phyloP scores from a whole-genome alignment of 92 coral and sea anemone genomes.

The Epizoanthus illoricatus region DNA sequence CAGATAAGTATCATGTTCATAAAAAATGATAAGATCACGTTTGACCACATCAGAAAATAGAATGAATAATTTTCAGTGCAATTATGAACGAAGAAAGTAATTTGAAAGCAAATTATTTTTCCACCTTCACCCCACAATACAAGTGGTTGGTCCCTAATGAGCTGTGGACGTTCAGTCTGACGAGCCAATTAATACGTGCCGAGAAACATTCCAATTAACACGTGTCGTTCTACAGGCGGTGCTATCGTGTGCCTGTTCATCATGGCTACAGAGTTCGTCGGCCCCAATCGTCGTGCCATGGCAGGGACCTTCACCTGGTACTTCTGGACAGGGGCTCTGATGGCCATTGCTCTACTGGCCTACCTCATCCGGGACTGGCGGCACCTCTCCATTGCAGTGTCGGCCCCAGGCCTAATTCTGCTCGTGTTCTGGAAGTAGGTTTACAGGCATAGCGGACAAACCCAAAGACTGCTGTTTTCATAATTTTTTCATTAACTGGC shows the following conservation, averaged over 20 bases:
- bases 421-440: conserved; percentile 89
- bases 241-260: conserved; percentile 86
- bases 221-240: conserved; percentile 63
- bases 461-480: too few species aligned
- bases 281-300: conserved; percentile 84
- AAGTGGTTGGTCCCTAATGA: too few species aligned
- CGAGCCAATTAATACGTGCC: not conserved
- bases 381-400: conserved; percentile 70
- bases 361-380: conserved; percentile 98
- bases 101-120: too few species aligned
- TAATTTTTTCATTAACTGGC: too few species aligned
- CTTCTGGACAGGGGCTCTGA: conserved; percentile 83
- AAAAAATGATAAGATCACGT: too few species aligned
- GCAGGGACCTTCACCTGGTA: conserved; percentile 91
- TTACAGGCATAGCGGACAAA: not conserved
- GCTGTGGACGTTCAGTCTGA: too few species aligned
- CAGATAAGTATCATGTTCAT: too few species aligned
- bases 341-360: conserved; percentile 82
- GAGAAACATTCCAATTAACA: too few species aligned
- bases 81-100: too few species aligned
- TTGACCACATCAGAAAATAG: too few species aligned
- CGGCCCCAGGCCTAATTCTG: conserved; percentile 83
- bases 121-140: too few species aligned
- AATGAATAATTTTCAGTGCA: too few species aligned
- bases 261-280: conserved; percentile 90